These are phyloP conservation scores for Ethmia dodecea DNA, from an alignment of 2,888 invertebrate genomes.

Conservation along the genomic window DNA sequence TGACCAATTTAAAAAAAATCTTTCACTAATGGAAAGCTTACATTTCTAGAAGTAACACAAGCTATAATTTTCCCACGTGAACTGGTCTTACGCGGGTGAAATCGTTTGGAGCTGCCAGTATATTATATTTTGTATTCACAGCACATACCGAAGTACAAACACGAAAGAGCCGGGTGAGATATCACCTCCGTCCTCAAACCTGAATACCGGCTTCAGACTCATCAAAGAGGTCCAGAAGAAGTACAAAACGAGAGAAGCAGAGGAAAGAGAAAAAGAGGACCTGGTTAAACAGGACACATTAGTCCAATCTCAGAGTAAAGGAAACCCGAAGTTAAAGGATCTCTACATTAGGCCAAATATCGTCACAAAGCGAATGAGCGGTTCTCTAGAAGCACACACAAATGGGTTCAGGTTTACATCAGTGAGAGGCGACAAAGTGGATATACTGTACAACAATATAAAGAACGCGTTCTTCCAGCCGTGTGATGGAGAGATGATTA, in stretches of 20 bases:
- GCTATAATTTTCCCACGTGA: too few species aligned
- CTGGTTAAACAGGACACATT: slow-evolving; percentile 98
- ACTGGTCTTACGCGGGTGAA: too few species aligned
- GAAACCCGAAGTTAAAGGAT: slow-evolving; percentile 98
- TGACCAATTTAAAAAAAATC: too few species aligned
- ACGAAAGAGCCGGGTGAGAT: slow-evolving; percentile 98
- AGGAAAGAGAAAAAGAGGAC: slow-evolving; percentile 98
- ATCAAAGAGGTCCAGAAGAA: slow-evolving; percentile 99
- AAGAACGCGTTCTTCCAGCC: slow-evolving; percentile 99
- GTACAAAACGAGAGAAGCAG: slow-evolving; percentile 98
- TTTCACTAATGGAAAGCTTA: too few species aligned
- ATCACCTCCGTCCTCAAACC: slow-evolving; percentile 94
- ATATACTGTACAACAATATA: slow-evolving; percentile 99
- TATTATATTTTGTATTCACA: slow-evolving; percentile 38
- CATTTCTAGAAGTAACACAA: too few species aligned
- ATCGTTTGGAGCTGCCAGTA: too few species aligned
- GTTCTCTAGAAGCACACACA: slow-evolving; percentile 94
- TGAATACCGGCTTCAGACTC: slow-evolving; percentile 97
- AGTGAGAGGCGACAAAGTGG: slow-evolving; percentile 99
- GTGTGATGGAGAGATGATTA: slow-evolving; percentile 99
- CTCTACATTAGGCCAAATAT: slow-evolving; percentile 99
- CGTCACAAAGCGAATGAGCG: slow-evolving; percentile 96
- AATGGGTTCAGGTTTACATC: slow-evolving; percentile 99
- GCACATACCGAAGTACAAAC: slow-evolving; percentile 97
- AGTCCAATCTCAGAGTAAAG: slow-evolving; percentile 95